Evolutionary conservation across 2,797 vertebrate species (phyloP).

Genomic region (Eulemur coronatus): DNA sequence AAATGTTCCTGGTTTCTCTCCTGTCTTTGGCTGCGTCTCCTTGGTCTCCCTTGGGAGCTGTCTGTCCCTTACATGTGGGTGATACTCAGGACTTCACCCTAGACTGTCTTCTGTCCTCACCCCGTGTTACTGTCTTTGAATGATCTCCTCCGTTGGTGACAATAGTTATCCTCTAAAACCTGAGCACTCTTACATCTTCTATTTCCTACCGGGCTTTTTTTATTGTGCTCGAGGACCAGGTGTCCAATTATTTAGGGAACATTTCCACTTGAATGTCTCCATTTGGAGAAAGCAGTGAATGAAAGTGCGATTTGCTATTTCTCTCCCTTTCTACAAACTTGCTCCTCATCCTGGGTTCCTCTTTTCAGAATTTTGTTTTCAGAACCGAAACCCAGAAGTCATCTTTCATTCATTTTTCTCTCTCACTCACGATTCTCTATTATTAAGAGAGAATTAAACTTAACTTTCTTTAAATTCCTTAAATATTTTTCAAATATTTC

Average conservation of each 20-base stretch:
- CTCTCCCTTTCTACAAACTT: neutral
- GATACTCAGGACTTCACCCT: neutral
- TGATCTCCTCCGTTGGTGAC: rapidly evolving
- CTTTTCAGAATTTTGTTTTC: neutral
- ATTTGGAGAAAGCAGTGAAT: neutral
- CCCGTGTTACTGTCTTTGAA: rapidly evolving
- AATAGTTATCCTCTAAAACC: neutral
- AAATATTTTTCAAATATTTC: neutral
- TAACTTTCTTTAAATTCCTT: neutral
- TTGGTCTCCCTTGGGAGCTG: neutral
- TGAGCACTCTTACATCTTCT: neutral
- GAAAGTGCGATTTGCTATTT: neutral
- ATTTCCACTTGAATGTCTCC: neutral
- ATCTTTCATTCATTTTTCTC: neutral
- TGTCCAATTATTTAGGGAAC: neutral
- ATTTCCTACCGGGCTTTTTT: neutral
- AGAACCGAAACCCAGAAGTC: neutral
- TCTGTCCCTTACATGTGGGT: too few species aligned
- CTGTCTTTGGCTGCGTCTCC: neutral
- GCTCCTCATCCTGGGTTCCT: neutral
- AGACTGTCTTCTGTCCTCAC: rapidly evolving
- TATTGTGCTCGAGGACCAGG: neutral
- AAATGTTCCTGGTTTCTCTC: neutral
- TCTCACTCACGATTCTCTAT: neutral
- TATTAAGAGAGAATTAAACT: neutral